Conservation (phyloP, 2,797 vertebrate genomes). For the Acropternis orthonyx region DNA sequence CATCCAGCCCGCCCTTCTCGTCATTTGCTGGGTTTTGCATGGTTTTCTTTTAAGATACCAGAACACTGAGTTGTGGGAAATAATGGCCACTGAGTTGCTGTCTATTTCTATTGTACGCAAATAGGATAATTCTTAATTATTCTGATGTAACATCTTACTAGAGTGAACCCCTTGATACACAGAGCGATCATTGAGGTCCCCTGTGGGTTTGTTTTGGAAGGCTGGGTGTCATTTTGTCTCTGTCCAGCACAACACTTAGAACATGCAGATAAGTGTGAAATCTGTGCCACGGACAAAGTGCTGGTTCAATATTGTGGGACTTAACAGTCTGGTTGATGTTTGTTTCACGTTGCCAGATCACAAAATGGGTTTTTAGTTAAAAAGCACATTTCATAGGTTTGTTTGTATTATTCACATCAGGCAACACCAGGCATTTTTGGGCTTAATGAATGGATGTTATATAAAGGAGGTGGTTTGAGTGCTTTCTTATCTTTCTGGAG, state of each 20-base stretch:
- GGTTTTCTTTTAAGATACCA: not conserved
- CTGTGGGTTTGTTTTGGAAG: not conserved
- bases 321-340: not conserved
- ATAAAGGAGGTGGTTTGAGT: not conserved
- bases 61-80: not conserved
- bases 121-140: not conserved
- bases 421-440: not conserved
- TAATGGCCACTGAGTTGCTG: not conserved
- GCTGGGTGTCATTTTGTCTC: not conserved
- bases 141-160: not conserved
- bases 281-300: not conserved
- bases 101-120: not conserved
- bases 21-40: not conserved
- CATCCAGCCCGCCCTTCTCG: not conserved
- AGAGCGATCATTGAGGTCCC: accelerated
- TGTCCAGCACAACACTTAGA: not conserved
- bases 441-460: not conserved
- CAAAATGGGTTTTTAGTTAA: constrained; percentile 16
- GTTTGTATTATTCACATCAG: not conserved
- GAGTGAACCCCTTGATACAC: not conserved
- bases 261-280: not conserved
- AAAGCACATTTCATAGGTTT: not conserved
- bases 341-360: not conserved
- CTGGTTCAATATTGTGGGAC: not conserved
- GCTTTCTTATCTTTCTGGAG: not conserved